Evolutionary conservation across 2,888 invertebrate species (phyloP), one percentile per base, ranked within the genome.

Genomic region (Myopa tessellatipennis): DNA sequence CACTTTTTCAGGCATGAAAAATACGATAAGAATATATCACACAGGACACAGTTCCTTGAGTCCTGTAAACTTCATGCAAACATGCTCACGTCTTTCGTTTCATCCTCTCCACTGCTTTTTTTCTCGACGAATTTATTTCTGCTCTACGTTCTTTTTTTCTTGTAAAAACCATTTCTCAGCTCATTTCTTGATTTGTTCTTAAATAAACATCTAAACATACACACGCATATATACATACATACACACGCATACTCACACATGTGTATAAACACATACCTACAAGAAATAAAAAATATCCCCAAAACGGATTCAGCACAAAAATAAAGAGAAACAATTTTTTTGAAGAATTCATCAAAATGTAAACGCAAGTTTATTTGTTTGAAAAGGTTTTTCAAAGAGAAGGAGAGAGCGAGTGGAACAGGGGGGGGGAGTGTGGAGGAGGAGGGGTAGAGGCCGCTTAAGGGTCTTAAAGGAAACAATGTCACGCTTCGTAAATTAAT

Each of bases 121-220:
- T 26, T 26, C 26, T 26, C 6, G 45, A 45, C 1, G 7, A 45
- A 45, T 45, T 26, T 7, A 4, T 18, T 60, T 60, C 60, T 60
- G 60, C 3, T 45, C 10, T 1, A 12, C 68, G 26, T 16, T 38
- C 16, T 50, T 14, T 8, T 45, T 45, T 10, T 45, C 5, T 72
- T 69, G 78, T 77, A 78, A 82, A 81, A 82, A 82, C 80, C 82
- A 82, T 82, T 83, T 82, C 82, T 81, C 83, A 83, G 79, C 81
- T 83, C 82, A 83, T 83, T 83, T 83, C 81, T 77, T 81, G 80
- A 72, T 78, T 76, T 80, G 77, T 26, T 26, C 26, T 26, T 80
- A 77, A 14, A 55, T 55, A 55, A 1, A 40, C 18, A 16, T 38
- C 4, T 55, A n/a, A 50, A 72, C 60, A 72, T 8, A 55, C 2